Evolutionary conservation across 2,113 vertebrate genomes (phyloP), one percentile per base, ranked within the genome.

Genomic region (Epinephelus cyanopodus): DNA sequence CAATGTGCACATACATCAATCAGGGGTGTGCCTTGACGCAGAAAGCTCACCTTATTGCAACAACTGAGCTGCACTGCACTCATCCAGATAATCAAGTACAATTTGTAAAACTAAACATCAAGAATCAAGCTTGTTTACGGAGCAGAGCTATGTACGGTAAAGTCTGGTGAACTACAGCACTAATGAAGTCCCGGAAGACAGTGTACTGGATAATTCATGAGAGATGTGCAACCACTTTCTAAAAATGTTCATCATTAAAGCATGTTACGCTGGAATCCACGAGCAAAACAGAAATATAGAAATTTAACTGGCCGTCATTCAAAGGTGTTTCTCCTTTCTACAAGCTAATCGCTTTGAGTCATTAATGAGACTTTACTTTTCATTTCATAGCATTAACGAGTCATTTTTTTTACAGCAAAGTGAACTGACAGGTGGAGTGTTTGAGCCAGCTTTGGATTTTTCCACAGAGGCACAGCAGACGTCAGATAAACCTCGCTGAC

Each of bases 151-250:
- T 27, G 52, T 47, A 29, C 23, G 6, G 33, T 56, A 50, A 56
- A 62, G 53, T n/a, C 57, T 83, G 71, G 37, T 75, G 56, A 47
- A 77, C 54, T 71, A 0, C 71, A 79, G 66, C 6, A 75, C 50
- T 86, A 83, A 84, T 89, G 62, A 82, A 75, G 80, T 57, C 78
- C 58, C 78, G 42, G 37, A 60, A 82, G 88, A 74, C 29, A 12
- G 25, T 5, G 50, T 56, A 21, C 12, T 60, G 72, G 62, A 84
- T 82, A 66, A 85, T 83, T 83, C 61, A 77, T 75, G 57, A 74
- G 57, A 56, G 50, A 68, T 57, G 21, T 33, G 63, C 25, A 86
- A 50, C 29, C 17, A 47, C 37, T 75, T 70, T 66, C 57, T 71
- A 18, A 75, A 81, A 74, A 23, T 57, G 70, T n/a, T 52, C 62